Percentiles rank a stretch among this genome's conserved stretches.
Evolutionary conservation across 2,113 vertebrate species (phyloP).

Genomic region (Zosterops hypoxanthus): DNA sequence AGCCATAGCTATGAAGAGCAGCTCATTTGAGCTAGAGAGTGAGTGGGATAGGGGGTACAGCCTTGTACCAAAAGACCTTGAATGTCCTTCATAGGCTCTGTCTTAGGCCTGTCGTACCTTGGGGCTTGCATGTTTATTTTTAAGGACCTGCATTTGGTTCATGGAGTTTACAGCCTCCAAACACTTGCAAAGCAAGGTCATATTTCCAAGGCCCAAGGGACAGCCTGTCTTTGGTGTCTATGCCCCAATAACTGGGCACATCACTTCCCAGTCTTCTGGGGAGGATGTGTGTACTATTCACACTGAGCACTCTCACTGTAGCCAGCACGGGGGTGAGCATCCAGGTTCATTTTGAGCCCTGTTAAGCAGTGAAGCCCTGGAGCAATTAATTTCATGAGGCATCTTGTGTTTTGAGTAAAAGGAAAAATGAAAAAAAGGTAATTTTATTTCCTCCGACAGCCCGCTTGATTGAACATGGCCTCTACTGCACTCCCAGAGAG

Average conservation of each 20-base stretch:
- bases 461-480: neutral
- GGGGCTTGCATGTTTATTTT: neutral
- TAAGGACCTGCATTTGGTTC: neutral
- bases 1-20: neutral
- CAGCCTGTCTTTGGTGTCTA: neutral
- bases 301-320: neutral
- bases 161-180: neutral
- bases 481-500: neutral
- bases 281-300: neutral
- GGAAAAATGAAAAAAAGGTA: neutral
- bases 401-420: neutral
- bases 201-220: neutral
- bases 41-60: neutral
- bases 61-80: neutral
- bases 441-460: neutral
- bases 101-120: neutral
- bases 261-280: neutral
- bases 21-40: neutral
- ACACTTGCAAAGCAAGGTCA: neutral
- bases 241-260: neutral
- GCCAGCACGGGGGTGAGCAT: neutral
- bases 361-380: neutral
- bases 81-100: neutral
- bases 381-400: neutral
- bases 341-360: neutral